Conservation (phyloP, 2,797 vertebrate genomes). For the Anableps anableps region DNA sequence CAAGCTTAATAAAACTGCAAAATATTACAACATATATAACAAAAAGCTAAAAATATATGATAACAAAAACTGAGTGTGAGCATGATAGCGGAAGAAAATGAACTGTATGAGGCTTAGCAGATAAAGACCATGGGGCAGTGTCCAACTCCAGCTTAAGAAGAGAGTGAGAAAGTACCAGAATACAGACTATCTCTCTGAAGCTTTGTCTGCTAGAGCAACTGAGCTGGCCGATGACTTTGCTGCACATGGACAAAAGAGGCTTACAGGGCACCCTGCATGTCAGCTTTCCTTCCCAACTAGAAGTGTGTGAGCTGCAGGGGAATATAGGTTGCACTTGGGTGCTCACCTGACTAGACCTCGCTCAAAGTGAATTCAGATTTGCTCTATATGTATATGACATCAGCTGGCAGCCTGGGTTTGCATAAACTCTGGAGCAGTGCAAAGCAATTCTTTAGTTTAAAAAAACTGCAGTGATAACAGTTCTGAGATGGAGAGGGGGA, state of each 20-base stretch:
- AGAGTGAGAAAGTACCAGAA: constrained; percentile 63
- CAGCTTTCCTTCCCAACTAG: constrained; percentile 56
- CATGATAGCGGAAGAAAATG: constrained; percentile 33
- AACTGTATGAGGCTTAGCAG: constrained; percentile 57
- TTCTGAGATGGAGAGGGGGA: constrained; percentile 43
- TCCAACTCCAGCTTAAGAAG: constrained; percentile 54
- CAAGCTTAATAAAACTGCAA: not conserved
- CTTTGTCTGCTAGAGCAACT: constrained; percentile 77
- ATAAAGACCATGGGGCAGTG: constrained; percentile 55
- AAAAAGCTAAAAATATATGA: not conserved
- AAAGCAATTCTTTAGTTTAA: constrained; percentile 48
- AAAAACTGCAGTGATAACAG: constrained; percentile 76
- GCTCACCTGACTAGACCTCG: constrained; percentile 62
- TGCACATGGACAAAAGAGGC: constrained; percentile 76
- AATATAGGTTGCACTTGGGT: constrained; percentile 51
- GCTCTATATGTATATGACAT: constrained; percentile 48
- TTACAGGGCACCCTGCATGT: constrained; percentile 72
- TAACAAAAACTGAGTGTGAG: constrained; percentile 23
- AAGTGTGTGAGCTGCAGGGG: constrained; percentile 51
- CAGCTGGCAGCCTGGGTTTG: constrained; percentile 49
- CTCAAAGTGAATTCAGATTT: constrained; percentile 61
- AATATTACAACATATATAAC: not conserved
- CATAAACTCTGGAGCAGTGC: constrained; percentile 40
- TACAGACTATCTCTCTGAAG: constrained; percentile 63
- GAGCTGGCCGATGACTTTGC: constrained; percentile 78